These are phyloP conservation scores for Acrossocheilus fasciatus DNA, from an alignment of 2,797 vertebrate genomes.

Conservation along the genomic window DNA sequence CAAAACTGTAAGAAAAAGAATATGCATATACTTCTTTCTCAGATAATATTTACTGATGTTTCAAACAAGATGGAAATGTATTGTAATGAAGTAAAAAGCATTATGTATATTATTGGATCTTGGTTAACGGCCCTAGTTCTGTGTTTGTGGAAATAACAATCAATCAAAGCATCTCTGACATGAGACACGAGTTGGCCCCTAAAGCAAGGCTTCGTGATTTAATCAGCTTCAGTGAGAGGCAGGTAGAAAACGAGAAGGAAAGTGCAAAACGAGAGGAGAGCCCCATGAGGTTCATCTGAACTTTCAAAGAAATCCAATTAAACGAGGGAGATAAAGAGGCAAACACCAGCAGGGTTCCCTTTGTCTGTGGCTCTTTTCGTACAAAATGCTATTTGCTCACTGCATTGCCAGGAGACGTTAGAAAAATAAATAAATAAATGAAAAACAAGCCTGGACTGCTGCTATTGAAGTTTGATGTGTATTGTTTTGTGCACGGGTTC, in stretches of 20 bases:
- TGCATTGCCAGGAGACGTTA: constrained; percentile 55
- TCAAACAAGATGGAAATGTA: constrained; percentile 5
- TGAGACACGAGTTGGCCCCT: constrained; percentile 58
- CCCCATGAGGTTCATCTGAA: constrained; percentile 70
- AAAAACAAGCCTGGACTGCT: constrained; percentile 24
- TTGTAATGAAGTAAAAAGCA: background rate
- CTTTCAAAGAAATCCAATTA: constrained; percentile 77
- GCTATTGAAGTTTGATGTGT: constrained; percentile 58
- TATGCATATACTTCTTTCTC: background rate
- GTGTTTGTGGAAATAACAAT: constrained; percentile 55
- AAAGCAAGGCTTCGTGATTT: constrained; percentile 61
- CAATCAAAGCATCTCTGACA: constrained; percentile 61
- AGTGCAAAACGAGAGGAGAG: constrained; percentile 57
- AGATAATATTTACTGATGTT: constrained; percentile 14
- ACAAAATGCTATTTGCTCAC: constrained; percentile 61
- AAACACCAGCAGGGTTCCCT: constrained; percentile 62
- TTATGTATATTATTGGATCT: constrained; percentile 17
- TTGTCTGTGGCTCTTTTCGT: constrained; percentile 61
- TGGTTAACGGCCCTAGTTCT: constrained; percentile 10
- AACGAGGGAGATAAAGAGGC: constrained; percentile 65
- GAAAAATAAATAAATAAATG: constrained; percentile 46
- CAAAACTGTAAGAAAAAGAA: background rate
- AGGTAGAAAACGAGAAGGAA: constrained; percentile 56
- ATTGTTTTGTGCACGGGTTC: constrained; percentile 53
- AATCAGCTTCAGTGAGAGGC: constrained; percentile 63